phyloP scores from a whole-genome alignment of 2,113 vertebrate species.

The Paradisaea rubra region DNA sequence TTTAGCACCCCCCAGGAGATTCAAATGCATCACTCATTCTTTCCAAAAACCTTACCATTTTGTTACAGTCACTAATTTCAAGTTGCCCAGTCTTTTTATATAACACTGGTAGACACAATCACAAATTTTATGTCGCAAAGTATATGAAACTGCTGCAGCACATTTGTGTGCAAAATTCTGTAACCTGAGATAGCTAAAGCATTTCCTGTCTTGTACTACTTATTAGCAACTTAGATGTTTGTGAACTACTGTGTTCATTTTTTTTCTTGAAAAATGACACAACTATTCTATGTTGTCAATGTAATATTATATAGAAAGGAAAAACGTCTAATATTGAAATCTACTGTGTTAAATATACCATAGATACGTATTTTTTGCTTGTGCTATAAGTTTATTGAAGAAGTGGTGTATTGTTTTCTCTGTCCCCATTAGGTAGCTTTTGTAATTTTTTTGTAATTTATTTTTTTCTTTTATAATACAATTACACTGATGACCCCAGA shows the following conservation, averaged over 20 bases:
- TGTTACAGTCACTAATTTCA: constrained; percentile 14
- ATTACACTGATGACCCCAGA: background rate
- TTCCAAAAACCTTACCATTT: constrained; percentile 18
- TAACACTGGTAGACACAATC: background rate
- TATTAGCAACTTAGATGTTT: background rate
- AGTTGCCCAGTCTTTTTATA: background rate
- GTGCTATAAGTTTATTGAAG: background rate
- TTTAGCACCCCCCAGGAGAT: constrained; percentile 32
- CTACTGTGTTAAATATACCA: background rate
- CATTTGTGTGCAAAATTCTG: constrained; percentile 3
- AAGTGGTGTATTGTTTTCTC: background rate
- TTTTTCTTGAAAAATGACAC: background rate
- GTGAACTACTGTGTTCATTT: background rate
- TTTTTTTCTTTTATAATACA: background rate
- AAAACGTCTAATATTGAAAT: background rate
- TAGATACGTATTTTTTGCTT: background rate
- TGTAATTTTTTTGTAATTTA: background rate
- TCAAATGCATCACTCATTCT: background rate
- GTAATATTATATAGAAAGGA: background rate
- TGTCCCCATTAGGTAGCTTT: background rate
- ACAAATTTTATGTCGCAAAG: background rate
- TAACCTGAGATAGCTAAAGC: background rate
- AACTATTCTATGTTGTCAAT: background rate
- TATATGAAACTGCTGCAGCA: background rate
- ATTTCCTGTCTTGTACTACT: background rate